Evolutionary conservation across 2,113 vertebrate genomes (phyloP), one percentile per base, ranked within the genome.

Genomic region (Clupea harengus): DNA sequence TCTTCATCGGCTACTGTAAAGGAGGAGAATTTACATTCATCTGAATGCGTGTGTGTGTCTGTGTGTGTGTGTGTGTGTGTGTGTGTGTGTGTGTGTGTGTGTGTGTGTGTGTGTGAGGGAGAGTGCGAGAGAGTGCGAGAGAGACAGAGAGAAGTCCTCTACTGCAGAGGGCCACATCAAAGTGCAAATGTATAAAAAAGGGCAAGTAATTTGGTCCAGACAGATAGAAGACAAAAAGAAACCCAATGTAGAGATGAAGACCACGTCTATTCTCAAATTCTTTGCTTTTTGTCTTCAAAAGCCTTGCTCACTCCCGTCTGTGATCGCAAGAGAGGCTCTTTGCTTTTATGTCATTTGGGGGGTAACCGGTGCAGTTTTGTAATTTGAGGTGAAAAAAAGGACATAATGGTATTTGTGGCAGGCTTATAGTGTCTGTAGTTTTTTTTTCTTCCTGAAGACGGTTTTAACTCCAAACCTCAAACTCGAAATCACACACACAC

Each of bases 371-470:
- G 28, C 72, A 17, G 25, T 78, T 64, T 84, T 28, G 87, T 90
- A 83, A 90, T 87, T 85, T 82, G 60, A 50, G 32, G 32, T 52
- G 39, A 39, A 39, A 67, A 28, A 86, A 75, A 83, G 60, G 49
- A 82, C 47, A 87, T 84, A 82, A 46, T 86, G 81, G 81, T 86
- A 85, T 84, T 84, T 89, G 81, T 87, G 81, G 45, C 52, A n/a
- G 50, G 8, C 45, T 17, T 50, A 39, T 15, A 67, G 72, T 78
- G 11, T 39, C 11, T 78, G 72, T 39, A 39, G 25, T 78, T 78
- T 78, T 78, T 39, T 39, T 39, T 39, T n/a, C n/a, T 10, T 13
- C 8, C 72, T 44, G 11, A 32, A 10, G 13, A 78, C 15, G 32
- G 72, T 78, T 78, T 78, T 39, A 39, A 39, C 72, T 44, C n/a